Percentiles rank a stretch among this genome's conserved stretches.
Evolutionary conservation across 2,797 vertebrate genomes (phyloP).

Genomic region (Florisuga fusca): DNA sequence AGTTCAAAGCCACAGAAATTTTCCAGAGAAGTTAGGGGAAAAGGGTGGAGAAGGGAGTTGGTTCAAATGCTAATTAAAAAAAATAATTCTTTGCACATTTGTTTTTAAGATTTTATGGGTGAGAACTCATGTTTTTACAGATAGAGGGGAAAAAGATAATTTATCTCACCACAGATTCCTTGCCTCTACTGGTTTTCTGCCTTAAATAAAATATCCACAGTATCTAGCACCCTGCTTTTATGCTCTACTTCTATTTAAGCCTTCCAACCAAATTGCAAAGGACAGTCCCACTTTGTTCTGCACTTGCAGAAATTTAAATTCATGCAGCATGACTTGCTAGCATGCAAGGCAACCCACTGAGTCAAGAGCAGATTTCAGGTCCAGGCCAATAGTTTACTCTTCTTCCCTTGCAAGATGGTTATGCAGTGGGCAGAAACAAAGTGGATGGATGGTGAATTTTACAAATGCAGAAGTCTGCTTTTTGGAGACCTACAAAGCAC

Average conservation of each 20-base stretch:
- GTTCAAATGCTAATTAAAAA: neutral
- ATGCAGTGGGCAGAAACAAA: neutral
- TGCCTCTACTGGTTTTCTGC: neutral
- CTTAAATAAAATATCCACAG: neutral
- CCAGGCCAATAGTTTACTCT: neutral
- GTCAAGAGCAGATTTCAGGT: neutral
- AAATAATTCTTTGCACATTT: neutral
- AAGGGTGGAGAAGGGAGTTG: neutral
- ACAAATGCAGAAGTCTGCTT: neutral
- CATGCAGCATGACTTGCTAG: neutral
- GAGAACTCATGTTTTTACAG: neutral
- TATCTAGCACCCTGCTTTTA: neutral
- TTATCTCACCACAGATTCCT: neutral
- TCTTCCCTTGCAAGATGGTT: neutral
- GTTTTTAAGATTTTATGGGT: neutral
- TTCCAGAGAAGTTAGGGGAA: neutral
- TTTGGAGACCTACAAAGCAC: neutral
- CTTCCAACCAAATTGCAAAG: neutral
- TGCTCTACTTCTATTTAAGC: neutral
- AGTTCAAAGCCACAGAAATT: neutral
- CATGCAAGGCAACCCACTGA: neutral
- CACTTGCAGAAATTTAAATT: neutral
- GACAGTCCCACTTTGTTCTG: neutral
- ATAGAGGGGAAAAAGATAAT: neutral
- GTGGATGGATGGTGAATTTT: fast-evolving